A percentile compares a stretch with the other conserved stretches of the same genome.
These are phyloP conservation scores for Drosophila niveifrons DNA, from an alignment of 2,888 invertebrate genomes.

Conservation along the genomic window DNA sequence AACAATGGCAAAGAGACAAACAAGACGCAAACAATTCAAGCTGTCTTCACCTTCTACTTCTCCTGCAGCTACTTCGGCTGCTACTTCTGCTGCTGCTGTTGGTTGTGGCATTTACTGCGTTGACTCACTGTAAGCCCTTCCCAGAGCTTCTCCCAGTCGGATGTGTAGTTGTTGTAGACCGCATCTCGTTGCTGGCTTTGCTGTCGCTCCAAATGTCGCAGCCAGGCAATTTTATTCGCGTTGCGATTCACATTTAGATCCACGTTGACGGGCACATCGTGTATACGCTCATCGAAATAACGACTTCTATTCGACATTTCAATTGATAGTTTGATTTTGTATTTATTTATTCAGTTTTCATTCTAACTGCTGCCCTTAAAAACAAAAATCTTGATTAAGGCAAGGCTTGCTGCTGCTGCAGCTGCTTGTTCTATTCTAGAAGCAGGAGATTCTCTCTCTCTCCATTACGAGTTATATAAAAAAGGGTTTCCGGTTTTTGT, in stretches of 20 bases:
- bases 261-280: conserved; percentile 7
- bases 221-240: conserved; percentile 22
- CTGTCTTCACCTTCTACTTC: background rate
- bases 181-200: conserved; percentile 8
- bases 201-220: conserved; percentile 22
- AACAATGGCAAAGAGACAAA: conserved; percentile 1
- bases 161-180: background rate
- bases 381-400: conserved; percentile 1
- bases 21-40: conserved; percentile 9
- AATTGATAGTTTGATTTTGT: conserved; percentile 17
- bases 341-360: background rate
- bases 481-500: conserved; percentile 27
- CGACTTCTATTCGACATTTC: background rate
- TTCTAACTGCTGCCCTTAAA: conserved; percentile 1
- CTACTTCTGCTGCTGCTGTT: background rate
- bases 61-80: background rate
- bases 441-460: too few relatives aligned
- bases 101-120: background rate
- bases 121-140: conserved; percentile 3
- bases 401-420: conserved; percentile 24
- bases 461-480: background rate
- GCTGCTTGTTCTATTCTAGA: background rate
- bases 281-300: conserved; percentile 21
- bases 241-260: conserved; percentile 2
- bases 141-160: conserved; percentile 13